A percentile compares a stretch with the other conserved stretches of the same genome.
These are phyloP conservation scores for Chrysemys picta DNA, from an alignment of 2,113 vertebrate species.

Conservation along the genomic window DNA sequence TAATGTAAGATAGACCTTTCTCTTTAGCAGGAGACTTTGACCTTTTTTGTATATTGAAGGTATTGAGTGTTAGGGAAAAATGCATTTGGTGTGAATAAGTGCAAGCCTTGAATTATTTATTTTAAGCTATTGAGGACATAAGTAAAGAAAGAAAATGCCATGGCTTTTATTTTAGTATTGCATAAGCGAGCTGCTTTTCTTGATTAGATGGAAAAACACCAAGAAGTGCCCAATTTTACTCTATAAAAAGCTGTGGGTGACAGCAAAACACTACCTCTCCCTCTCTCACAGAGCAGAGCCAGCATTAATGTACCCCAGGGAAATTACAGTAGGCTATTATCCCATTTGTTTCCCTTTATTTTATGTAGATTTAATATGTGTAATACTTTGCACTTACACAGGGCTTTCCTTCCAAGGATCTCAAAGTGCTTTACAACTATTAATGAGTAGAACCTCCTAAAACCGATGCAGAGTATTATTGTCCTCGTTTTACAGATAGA, in stretches of 20 bases:
- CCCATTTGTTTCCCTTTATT: neutral
- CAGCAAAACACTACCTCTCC: neutral
- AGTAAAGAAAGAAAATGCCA: conserved; percentile 23
- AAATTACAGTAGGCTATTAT: neutral
- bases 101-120: neutral
- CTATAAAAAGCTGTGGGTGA: neutral
- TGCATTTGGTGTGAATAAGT: conserved; percentile 26
- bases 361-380: neutral
- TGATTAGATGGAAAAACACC: neutral
- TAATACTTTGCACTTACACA: fast-evolving
- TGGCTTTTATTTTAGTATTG: conserved; percentile 37
- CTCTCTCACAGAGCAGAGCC: neutral
- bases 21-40: conserved; percentile 6
- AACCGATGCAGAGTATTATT: neutral
- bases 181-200: conserved; percentile 25
- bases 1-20: conserved; percentile 28
- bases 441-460: neutral
- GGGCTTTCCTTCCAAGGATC: neutral
- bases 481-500: neutral
- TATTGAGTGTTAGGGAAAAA: neutral
- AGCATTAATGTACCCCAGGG: fast-evolving
- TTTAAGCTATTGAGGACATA: neutral
- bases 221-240: neutral
- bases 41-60: neutral
- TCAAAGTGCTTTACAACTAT: neutral